A percentile compares a stretch with the other conserved stretches of the same genome.
These are phyloP conservation scores for Apis florea DNA, from an alignment of 1,140 invertebrate species.

Conservation along the genomic window DNA sequence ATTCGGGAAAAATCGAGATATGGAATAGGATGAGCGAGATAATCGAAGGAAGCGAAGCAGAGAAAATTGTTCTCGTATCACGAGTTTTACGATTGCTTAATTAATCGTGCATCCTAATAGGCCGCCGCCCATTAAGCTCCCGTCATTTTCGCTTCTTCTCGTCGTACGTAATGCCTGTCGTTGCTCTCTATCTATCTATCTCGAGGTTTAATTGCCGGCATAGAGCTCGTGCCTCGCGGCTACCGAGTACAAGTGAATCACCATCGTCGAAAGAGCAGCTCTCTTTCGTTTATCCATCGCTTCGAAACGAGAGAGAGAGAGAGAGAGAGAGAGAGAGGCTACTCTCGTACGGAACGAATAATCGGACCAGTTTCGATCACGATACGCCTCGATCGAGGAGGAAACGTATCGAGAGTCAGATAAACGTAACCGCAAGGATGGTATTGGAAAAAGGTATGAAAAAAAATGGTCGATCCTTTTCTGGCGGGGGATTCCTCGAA, in stretches of 20 bases:
- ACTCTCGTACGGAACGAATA: constrained; percentile 9
- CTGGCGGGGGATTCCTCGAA: no score
- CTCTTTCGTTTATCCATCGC: not conserved
- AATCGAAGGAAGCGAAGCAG: no score
- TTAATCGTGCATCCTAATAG: constrained; percentile 1
- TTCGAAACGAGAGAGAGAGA: not conserved
- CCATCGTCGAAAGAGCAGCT: not conserved
- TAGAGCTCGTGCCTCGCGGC: not conserved
- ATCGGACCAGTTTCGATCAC: constrained; percentile 1
- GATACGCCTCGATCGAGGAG: constrained; percentile 1
- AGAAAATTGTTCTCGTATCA: not conserved
- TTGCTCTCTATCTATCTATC: constrained; percentile 27
- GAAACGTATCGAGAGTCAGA: constrained; percentile 1
- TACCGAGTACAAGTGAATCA: constrained; percentile 20
- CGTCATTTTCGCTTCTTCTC: constrained; percentile 38
- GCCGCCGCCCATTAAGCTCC: constrained; percentile 17
- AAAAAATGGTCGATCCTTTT: not conserved
- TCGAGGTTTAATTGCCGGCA: constrained; percentile 47
- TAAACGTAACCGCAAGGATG: not conserved
- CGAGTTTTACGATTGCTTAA: constrained; percentile 10
- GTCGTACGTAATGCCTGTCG: not conserved
- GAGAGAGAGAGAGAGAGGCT: not conserved
- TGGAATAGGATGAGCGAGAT: no score
- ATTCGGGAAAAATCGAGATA: no score
- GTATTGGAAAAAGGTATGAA: not conserved